phyloP scores from a whole-genome alignment of 2,797 vertebrate species.

The Siniperca obscura region DNA sequence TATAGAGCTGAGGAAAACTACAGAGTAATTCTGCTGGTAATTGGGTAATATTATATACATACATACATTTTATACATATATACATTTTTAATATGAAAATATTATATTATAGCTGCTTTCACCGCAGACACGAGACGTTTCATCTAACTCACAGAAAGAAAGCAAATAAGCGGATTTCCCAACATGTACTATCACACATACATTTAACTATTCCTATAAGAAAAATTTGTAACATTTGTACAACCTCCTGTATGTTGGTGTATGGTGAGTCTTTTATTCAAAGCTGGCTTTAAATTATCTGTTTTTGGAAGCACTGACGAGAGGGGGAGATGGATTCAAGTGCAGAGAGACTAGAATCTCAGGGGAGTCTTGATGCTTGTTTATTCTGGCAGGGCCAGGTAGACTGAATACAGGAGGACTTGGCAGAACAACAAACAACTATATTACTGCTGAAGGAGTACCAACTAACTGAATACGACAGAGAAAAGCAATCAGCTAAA shows the following conservation, averaged over 20 bases:
- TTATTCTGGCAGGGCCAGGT: constrained; percentile 43
- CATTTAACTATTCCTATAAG: not conserved
- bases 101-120: not conserved
- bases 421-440: constrained; percentile 58
- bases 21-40: not conserved
- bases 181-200: not conserved
- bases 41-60: not conserved
- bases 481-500: constrained; percentile 31
- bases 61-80: too few species aligned
- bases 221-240: not conserved
- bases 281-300: not conserved
- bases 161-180: not conserved
- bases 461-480: constrained; percentile 16
- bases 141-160: not conserved
- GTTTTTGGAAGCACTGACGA: constrained; percentile 15
- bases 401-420: constrained; percentile 32
- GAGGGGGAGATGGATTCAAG: constrained; percentile 18
- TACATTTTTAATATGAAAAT: not conserved
- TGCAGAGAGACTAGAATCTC: constrained; percentile 39
- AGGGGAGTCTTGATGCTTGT: constrained; percentile 37
- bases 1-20: not conserved
- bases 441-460: constrained; percentile 19
- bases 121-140: not conserved
- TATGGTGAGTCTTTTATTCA: constrained; percentile 4
- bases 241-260: not conserved